Conservation (phyloP, 2,113 vertebrate species). For the Rhinogobius similis region DNA sequence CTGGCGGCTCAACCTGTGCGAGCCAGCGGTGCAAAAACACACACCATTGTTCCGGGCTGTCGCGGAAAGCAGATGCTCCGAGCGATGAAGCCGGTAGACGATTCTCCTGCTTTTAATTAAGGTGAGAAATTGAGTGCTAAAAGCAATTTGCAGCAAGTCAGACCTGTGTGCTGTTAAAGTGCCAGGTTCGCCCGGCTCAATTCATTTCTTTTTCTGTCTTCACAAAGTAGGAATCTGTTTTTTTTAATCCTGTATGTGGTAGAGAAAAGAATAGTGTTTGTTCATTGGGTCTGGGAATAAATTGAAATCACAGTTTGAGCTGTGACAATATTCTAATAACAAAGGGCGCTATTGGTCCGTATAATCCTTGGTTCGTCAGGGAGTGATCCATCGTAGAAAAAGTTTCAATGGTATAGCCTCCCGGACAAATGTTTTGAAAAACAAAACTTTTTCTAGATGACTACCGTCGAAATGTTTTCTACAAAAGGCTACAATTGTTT, state of each 20-base stretch:
- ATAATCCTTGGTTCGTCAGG: no score
- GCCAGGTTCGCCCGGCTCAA: slow-evolving; percentile 36
- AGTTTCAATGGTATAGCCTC: no score
- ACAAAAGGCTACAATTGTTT: no score
- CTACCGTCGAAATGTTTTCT: no score
- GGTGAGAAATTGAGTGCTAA: slow-evolving; percentile 77
- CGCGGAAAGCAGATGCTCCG: slow-evolving; percentile 50
- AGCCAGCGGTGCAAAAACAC: not conserved
- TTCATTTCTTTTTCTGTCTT: slow-evolving; percentile 45
- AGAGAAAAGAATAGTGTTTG: no score
- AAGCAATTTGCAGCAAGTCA: slow-evolving; percentile 77
- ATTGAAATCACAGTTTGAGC: not conserved
- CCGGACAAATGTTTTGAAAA: no score
- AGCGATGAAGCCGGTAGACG: slow-evolving; percentile 36
- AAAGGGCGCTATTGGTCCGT: no score
- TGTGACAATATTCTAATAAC: not conserved
- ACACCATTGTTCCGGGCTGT: slow-evolving; percentile 42
- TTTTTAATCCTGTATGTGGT: slow-evolving; percentile 28
- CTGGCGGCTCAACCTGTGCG: slow-evolving; percentile 21
- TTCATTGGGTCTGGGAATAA: not conserved
- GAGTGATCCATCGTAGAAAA: no score
- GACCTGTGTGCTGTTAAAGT: slow-evolving; percentile 47
- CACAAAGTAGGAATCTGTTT: not conserved
- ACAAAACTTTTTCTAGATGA: no score
- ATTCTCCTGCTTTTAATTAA: slow-evolving; percentile 72